These are phyloP conservation scores for Eristalis pertinax DNA, from an alignment of 2,888 invertebrate genomes.

Conservation along the genomic window DNA sequence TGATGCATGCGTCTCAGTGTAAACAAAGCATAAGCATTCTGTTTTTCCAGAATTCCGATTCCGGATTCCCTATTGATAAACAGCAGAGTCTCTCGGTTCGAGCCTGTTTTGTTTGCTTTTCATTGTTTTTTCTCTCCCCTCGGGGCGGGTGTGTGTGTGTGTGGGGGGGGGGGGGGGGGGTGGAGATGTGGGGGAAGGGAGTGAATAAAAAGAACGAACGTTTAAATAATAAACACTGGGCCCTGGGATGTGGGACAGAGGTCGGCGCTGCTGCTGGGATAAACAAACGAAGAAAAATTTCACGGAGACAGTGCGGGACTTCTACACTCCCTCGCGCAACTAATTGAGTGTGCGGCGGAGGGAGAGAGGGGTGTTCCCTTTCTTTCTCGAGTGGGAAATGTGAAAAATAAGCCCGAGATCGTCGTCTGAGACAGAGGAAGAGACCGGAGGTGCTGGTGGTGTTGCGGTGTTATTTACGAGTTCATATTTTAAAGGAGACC, in stretches of 20 bases:
- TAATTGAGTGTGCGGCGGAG: conserved; percentile 35
- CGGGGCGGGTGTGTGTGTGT: no score
- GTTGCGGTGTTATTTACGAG: conserved; percentile 62
- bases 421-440: not conserved
- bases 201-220: conserved; percentile 43
- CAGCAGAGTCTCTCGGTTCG: conserved; percentile 21
- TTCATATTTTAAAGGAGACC: conserved; percentile 54
- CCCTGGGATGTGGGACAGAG: conserved; percentile 11
- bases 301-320: conserved; percentile 19
- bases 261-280: conserved; percentile 16
- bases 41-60: conserved; percentile 51
- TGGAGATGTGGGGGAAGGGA: conserved; percentile 12
- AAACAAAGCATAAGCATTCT: conserved; percentile 43
- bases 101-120: conserved; percentile 7
- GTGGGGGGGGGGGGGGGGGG: not conserved
- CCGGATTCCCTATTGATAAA: conserved; percentile 57
- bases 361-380: conserved; percentile 17
- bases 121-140: not conserved
- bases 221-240: conserved; percentile 62
- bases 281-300: conserved; percentile 49
- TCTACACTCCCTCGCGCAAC: not conserved
- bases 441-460: conserved; percentile 3
- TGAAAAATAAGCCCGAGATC: conserved; percentile 57
- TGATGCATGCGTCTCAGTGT: conserved; percentile 10
- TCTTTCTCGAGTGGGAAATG: conserved; percentile 37